phyloP scores from a whole-genome alignment of 2,888 invertebrate species.

The Nomada ruficornis region DNA sequence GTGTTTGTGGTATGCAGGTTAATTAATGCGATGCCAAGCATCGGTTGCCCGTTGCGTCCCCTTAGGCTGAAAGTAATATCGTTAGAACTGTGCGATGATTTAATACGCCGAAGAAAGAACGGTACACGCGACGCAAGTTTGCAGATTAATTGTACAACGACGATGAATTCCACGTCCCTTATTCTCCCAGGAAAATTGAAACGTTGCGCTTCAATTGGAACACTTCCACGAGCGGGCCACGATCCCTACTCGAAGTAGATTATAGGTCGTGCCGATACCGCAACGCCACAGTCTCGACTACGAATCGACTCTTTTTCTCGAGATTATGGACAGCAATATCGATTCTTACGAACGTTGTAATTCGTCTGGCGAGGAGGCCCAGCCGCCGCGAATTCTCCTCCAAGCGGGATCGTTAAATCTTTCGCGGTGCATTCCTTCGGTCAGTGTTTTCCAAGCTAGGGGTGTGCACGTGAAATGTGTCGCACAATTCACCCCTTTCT shows the following conservation, averaged over 20 bases:
- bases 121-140: neutral
- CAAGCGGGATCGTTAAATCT: neutral
- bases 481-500: neutral
- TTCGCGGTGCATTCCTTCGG: neutral
- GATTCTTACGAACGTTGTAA: neutral
- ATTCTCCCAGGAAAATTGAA: neutral
- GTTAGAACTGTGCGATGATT: neutral
- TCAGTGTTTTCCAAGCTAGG: neutral
- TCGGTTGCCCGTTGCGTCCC: neutral
- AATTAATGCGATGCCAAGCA: neutral
- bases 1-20: slow-evolving; percentile 14
- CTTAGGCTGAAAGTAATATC: slow-evolving; percentile 16
- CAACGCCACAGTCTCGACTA: neutral
- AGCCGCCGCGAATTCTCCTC: neutral
- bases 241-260: neutral
- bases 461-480: too few species aligned
- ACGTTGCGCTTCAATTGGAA: neutral
- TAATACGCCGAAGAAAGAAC: neutral
- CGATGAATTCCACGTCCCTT: neutral
- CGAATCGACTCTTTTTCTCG: neutral
- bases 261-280: neutral
- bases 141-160: slow-evolving; percentile 10
- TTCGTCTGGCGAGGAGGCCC: neutral
- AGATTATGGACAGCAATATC: neutral
- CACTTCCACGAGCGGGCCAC: neutral